These are phyloP conservation scores for Hyles vespertilio DNA, from an alignment of 1,140 invertebrate genomes.

Conservation along the genomic window DNA sequence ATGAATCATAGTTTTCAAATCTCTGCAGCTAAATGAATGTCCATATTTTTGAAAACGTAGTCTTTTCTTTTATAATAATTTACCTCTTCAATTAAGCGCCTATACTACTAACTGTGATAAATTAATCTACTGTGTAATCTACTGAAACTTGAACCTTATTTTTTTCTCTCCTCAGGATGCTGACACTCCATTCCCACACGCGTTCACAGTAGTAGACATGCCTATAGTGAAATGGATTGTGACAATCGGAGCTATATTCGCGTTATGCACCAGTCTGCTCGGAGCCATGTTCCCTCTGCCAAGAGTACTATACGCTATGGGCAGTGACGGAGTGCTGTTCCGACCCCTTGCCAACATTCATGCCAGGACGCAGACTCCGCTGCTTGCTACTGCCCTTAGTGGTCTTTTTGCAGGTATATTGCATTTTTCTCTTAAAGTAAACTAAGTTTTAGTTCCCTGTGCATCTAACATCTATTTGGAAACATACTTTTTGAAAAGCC, in stretches of 20 bases:
- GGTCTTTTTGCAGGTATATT: constrained; percentile 80
- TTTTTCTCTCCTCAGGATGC: constrained; percentile 75
- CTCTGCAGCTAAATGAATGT: no score
- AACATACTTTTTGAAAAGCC: background rate
- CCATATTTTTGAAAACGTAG: no score
- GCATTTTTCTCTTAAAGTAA: background rate
- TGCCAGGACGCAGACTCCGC: constrained; percentile 85
- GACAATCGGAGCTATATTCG: constrained; percentile 90
- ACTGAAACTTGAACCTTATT: background rate
- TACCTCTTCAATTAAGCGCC: no score
- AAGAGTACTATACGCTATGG: constrained; percentile 93
- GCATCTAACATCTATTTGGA: background rate
- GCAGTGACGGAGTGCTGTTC: constrained; percentile 90
- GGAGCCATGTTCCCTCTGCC: constrained; percentile 95
- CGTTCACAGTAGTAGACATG: constrained; percentile 86
- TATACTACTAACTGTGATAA: background rate
- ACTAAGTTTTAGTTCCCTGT: background rate
- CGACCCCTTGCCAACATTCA: constrained; percentile 83
- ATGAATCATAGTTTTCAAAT: background rate
- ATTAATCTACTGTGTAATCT: background rate
- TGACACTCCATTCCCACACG: constrained; percentile 89
- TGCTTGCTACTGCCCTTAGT: constrained; percentile 88
- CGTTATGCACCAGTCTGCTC: constrained; percentile 85
- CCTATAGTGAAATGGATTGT: constrained; percentile 89
- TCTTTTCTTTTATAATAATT: no score